Evolutionary conservation across 2,113 vertebrate genomes (phyloP), one percentile per base, ranked within the genome.

Genomic region (Axis porcinus): DNA sequence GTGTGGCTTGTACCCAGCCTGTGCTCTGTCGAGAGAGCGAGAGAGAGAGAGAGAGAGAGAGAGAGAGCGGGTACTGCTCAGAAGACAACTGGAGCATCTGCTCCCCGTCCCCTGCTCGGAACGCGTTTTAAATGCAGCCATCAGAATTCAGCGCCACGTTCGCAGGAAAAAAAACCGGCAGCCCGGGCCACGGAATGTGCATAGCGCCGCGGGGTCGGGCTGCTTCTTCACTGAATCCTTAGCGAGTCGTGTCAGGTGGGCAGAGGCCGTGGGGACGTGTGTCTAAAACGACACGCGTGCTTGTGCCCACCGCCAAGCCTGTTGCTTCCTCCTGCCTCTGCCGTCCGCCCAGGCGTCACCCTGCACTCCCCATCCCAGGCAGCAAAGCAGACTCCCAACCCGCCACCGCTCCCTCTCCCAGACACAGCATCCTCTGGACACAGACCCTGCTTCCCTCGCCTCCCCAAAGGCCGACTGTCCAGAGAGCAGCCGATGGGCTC

Each of bases 141-240:
- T 79, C 91, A 54, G 27, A 86, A 79, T 55, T 60, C 94, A 89
- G 36, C 1, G 25, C 67, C 95, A 74, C 0, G 5, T 57, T 55
- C 85, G 2, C 1, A 27, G 7, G 3, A 21, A 82, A 36, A 79
- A 70, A 25, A 6, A 28, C 40, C 11, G 2, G 55, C 50, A 3
- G 60, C 2, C 0, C 27, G 5, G 9, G 92, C 23, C 55, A 5
- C 19, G 1, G 5, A 3, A 15, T 70, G 28, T 16, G 14, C 70
- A 14, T 0, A 19, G 36, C 0, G 0, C 57, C 0, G 5, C 0
- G 16, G 0, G 10, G 52, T 7, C 0, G 0, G 13, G 54, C 23
- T 28, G 58, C 4, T 10, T 10, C 67, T 19, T 6, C 45, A 1
- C 2, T 52, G 33, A 11, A 4, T 5, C 17, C 58, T 6, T 2